Evolutionary conservation across 2,888 invertebrate genomes (phyloP), one percentile per base, ranked within the genome.

Genomic region (Andricus curvator): DNA sequence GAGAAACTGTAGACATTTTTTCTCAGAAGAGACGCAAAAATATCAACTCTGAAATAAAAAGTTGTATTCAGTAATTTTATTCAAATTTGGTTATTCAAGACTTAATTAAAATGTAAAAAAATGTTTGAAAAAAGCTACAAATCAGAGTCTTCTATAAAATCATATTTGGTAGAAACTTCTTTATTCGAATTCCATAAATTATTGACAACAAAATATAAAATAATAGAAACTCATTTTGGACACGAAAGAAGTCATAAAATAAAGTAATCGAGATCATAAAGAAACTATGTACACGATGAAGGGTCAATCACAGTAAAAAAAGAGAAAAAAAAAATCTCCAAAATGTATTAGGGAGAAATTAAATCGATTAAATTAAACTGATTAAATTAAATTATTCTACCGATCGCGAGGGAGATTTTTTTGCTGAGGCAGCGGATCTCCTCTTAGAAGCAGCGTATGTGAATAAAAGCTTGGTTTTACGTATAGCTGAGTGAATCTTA

Each of bases 401-500:
- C 25, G 60, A 15, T 74, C 11, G 29, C n/a, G 41, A 66, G 22
- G 41, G 51, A 67, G 48, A 66, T 33, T 64, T 51, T 9, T 62
- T 65, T 33, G 51, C 3, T 9, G 20, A 41, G 15, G 41, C 22
- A 65, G 17, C 3, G 48, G 44, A 78, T 67, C 56, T 68, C 62
- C 82, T 80, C 76, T 83, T 33, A 78, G 20, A 25, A 78, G 81
- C 60, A 78, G 81, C 60, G 68, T 78, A 81, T 64, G 79, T 67
- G 48, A 84, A 80, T 29, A 84, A 60, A 79, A 64, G 48, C 79
- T 80, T 86, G 66, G 85, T 84, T 82, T 80, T 87, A 81, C 79
- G 64, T 68, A 86, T 68, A 33, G 56, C 74, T 81, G 86, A 80
- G 81, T 83, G 78, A 62, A 88, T 87, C 93, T 92, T 92, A 93